Conservation (phyloP, 2,113 vertebrate genomes). For the Tonatia bakeri region DNA sequence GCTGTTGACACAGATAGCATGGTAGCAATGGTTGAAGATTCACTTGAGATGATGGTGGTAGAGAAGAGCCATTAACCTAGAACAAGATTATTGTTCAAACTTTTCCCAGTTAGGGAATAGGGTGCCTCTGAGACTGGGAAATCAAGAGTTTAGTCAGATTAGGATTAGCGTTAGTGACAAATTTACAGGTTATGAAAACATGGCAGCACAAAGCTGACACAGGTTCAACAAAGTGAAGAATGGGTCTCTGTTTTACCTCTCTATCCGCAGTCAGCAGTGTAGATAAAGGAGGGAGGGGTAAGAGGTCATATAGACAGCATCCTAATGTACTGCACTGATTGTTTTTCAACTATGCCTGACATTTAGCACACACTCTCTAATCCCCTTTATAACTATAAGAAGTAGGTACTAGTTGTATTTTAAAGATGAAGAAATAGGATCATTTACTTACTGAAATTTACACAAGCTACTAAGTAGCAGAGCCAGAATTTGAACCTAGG, state of each 20-base stretch:
- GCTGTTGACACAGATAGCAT: background rate
- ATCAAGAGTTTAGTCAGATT: background rate
- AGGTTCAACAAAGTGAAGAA: background rate
- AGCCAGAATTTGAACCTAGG: background rate
- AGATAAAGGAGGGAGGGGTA: background rate
- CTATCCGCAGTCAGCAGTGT: background rate
- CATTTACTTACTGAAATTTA: background rate
- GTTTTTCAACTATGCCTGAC: background rate
- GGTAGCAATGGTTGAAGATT: background rate
- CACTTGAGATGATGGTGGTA: background rate
- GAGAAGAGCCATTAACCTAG: background rate
- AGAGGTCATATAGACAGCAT: background rate
- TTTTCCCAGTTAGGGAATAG: background rate
- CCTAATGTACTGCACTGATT: background rate
- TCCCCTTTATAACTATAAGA: background rate
- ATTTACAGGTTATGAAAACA: slow-evolving; percentile 21
- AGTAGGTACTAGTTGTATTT: slow-evolving; percentile 19
- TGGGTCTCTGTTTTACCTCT: slow-evolving; percentile 1
- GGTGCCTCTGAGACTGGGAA: background rate
- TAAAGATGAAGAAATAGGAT: background rate
- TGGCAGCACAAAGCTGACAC: background rate
- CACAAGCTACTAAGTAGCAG: background rate
- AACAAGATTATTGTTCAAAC: background rate
- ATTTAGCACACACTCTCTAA: background rate
- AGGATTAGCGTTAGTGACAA: background rate